Evolutionary conservation across 92 coral and sea anemone species (phyloP).

Genomic region (Palythoa grandiflora): DNA sequence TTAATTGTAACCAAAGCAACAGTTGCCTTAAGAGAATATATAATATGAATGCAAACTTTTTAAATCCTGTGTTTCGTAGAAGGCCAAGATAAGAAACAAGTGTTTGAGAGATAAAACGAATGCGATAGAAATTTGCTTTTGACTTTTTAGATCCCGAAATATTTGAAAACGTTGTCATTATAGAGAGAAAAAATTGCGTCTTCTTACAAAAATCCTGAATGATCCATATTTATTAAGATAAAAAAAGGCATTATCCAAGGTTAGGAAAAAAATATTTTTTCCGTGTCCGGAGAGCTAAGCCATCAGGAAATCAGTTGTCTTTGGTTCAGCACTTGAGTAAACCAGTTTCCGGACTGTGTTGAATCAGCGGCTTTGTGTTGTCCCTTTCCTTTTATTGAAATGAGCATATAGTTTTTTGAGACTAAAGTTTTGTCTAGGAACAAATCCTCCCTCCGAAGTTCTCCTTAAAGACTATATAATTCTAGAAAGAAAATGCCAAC

Average conservation of each 20-base stretch:
- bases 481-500: neutral
- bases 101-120: neutral
- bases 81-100: neutral
- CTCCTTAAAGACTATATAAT: neutral
- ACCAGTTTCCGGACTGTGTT: slow-evolving; percentile 30
- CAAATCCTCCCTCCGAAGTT: no score
- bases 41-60: neutral
- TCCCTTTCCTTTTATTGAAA: slow-evolving; percentile 3
- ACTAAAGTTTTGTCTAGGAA: neutral
- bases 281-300: neutral
- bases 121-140: neutral
- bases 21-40: neutral
- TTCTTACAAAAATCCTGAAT: neutral
- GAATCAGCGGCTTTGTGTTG: slow-evolving; percentile 38
- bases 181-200: neutral
- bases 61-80: neutral
- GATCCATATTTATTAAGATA: neutral
- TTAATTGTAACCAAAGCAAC: slow-evolving; percentile 25
- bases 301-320: neutral
- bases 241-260: neutral
- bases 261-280: neutral
- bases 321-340: neutral
- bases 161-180: neutral
- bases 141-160: neutral
- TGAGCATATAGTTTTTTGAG: neutral